Conservation (phyloP, 2,888 invertebrate species). For the Cephus rjabovi region DNA sequence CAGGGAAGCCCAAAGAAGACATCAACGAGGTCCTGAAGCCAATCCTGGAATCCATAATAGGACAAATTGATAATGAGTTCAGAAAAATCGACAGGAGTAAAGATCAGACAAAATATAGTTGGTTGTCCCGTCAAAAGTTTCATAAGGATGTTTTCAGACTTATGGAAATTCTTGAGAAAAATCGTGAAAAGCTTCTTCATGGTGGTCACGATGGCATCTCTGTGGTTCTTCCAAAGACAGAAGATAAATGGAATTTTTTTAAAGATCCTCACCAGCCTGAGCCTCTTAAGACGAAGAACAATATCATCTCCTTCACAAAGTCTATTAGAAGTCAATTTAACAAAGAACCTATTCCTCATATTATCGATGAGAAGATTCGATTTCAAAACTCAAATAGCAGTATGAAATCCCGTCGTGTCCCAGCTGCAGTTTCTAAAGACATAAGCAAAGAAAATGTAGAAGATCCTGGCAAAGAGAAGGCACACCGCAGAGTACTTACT, state of each 20-base stretch:
- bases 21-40: background rate
- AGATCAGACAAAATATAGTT: background rate
- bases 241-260: background rate
- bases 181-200: background rate
- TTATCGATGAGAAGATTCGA: too few relatives aligned
- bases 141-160: background rate
- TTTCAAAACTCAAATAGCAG: too few relatives aligned
- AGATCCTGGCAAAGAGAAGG: too few relatives aligned
- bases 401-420: too few relatives aligned
- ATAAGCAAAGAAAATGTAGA: too few relatives aligned
- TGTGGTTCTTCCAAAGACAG: background rate
- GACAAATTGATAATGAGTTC: background rate
- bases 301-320: too few relatives aligned
- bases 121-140: background rate
- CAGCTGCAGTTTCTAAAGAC: too few relatives aligned
- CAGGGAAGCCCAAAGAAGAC: background rate
- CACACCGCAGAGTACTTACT: too few relatives aligned
- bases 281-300: too few relatives aligned
- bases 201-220: background rate
- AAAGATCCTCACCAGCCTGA: background rate
- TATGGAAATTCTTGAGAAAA: background rate
- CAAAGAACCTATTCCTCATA: too few relatives aligned
- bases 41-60: background rate
- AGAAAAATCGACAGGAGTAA: background rate
- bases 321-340: too few relatives aligned